A percentile compares a stretch with the other conserved stretches of the same genome.
These are phyloP conservation scores for Patella depressa DNA, from an alignment of 2,888 invertebrate species.

Conservation along the genomic window DNA sequence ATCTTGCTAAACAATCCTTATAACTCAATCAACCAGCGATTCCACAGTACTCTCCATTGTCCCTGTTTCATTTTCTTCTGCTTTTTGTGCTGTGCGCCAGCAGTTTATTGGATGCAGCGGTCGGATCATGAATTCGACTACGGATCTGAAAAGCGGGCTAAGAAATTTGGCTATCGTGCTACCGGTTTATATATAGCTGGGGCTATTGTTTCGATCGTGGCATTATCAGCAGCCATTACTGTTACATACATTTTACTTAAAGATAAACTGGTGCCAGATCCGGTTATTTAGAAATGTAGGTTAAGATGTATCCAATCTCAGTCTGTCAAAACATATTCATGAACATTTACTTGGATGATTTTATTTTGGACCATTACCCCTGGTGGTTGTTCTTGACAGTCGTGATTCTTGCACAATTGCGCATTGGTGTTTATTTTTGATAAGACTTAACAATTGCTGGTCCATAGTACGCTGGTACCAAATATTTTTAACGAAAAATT, in stretches of 20 bases:
- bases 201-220: constrained; percentile 37
- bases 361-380: no score
- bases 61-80: constrained; percentile 56
- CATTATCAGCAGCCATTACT: constrained; percentile 36
- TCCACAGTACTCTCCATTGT: constrained; percentile 49
- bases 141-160: constrained; percentile 41
- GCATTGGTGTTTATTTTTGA: no score
- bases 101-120: constrained; percentile 48
- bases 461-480: no score
- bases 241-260: constrained; percentile 17
- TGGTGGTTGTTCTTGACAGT: no score
- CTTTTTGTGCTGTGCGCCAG: constrained; percentile 54
- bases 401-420: no score
- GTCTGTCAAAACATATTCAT: no score
- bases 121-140: constrained; percentile 48
- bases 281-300: no score
- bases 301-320: no score
- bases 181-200: constrained; percentile 45
- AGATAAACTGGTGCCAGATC: neutral
- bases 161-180: constrained; percentile 38
- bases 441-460: no score
- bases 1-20: constrained; percentile 42
- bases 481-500: no score
- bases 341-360: no score
- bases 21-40: constrained; percentile 50